Percentiles rank a stretch among this genome's conserved stretches.
Conservation (phyloP, 2,113 vertebrate genomes). For the Lophotis ruficrista region DNA sequence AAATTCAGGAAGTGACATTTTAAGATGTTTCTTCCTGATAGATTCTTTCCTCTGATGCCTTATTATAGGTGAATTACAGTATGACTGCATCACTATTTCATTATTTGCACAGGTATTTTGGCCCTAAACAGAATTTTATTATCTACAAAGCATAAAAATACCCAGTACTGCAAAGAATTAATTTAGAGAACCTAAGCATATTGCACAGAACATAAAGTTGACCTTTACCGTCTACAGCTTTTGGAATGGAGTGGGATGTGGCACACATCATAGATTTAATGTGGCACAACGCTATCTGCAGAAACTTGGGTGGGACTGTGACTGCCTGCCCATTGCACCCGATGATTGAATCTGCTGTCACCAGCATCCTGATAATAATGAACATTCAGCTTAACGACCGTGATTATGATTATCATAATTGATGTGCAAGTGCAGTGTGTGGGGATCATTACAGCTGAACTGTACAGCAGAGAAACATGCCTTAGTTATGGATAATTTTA, state of each 20-base stretch:
- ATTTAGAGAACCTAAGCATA: slow-evolving; percentile 84
- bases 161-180: slow-evolving; percentile 74
- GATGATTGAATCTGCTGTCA: slow-evolving; percentile 87
- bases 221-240: slow-evolving; percentile 80
- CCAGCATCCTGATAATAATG: slow-evolving; percentile 87
- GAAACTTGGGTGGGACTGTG: slow-evolving; percentile 81
- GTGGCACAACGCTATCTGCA: slow-evolving; percentile 79
- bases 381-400: slow-evolving; percentile 86
- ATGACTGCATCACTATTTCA: neutral
- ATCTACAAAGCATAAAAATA: slow-evolving; percentile 77
- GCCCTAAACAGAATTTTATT: slow-evolving; percentile 72
- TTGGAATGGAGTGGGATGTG: slow-evolving; percentile 82
- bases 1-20: slow-evolving; percentile 35
- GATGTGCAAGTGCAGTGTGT: slow-evolving; percentile 82
- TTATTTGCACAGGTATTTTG: slow-evolving; percentile 68
- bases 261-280: slow-evolving; percentile 82
- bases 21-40: slow-evolving; percentile 2
- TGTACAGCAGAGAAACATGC: slow-evolving; percentile 75
- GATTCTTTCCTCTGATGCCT: slow-evolving; percentile 26
- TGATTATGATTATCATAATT: slow-evolving; percentile 91
- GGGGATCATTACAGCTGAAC: slow-evolving; percentile 82
- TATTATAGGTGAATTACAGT: slow-evolving; percentile 68
- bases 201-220: slow-evolving; percentile 87
- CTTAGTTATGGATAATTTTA: slow-evolving; percentile 78
- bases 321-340: slow-evolving; percentile 75